phyloP scores from a whole-genome alignment of 2,113 vertebrate genomes.

The Gracilinanus agilis region DNA sequence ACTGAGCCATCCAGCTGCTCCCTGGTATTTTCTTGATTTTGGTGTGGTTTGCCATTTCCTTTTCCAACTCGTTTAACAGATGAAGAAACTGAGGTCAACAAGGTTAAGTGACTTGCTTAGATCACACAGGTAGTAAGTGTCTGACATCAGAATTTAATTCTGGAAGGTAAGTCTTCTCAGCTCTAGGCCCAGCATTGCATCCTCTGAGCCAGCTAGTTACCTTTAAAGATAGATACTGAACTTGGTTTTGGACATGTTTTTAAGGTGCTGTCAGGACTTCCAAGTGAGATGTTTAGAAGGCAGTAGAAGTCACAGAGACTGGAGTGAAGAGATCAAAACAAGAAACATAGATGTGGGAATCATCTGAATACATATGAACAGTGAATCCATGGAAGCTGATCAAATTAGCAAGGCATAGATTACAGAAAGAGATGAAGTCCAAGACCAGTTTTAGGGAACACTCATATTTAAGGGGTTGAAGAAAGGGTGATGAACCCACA shows the following conservation, averaged over 20 bases:
- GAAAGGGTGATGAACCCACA: background rate
- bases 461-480: background rate
- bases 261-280: background rate
- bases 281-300: background rate
- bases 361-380: background rate
- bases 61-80: too few relatives aligned
- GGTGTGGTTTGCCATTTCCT: too few relatives aligned
- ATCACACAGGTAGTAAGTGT: too few relatives aligned
- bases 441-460: background rate
- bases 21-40: too few relatives aligned
- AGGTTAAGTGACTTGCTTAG: too few relatives aligned
- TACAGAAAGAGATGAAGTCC: background rate
- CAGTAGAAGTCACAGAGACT: background rate
- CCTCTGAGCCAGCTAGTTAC: too few relatives aligned
- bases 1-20: too few relatives aligned
- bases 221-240: background rate
- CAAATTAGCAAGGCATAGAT: background rate
- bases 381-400: background rate
- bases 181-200: too few relatives aligned
- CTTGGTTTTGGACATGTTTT: background rate
- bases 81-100: too few relatives aligned
- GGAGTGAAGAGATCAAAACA: background rate
- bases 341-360: background rate
- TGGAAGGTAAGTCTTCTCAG: too few relatives aligned
- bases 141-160: too few relatives aligned